Conservation (phyloP, 2,888 invertebrate genomes). For the Sesamia inferens region DNA sequence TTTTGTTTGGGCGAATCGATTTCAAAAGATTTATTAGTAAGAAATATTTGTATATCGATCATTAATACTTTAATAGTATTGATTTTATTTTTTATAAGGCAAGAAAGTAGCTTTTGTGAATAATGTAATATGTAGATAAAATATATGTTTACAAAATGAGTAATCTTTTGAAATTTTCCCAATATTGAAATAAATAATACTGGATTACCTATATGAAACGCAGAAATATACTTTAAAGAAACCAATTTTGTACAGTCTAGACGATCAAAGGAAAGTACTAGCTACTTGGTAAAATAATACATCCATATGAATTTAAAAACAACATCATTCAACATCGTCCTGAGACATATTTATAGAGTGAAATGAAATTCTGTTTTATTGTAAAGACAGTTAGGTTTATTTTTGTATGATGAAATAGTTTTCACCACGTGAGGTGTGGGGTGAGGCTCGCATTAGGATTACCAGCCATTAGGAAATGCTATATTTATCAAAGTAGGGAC, state of each 20-base stretch:
- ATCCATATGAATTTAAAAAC: slow-evolving; percentile 68
- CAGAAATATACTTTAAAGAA: slow-evolving; percentile 15
- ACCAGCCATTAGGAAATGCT: slow-evolving; percentile 15
- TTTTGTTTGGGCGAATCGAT: slow-evolving; percentile 12
- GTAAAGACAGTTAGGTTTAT: slow-evolving; percentile 56
- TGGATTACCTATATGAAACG: slow-evolving; percentile 19
- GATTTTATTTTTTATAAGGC: neutral
- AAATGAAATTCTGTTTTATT: slow-evolving; percentile 69
- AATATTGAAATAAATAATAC: slow-evolving; percentile 26
- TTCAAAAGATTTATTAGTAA: neutral
- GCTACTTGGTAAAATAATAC: slow-evolving; percentile 41
- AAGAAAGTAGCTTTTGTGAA: neutral
- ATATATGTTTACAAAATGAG: neutral
- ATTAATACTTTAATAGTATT: neutral
- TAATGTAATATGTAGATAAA: neutral
- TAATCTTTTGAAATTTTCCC: neutral
- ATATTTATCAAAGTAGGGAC: slow-evolving; percentile 23
- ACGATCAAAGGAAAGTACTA: slow-evolving; percentile 33
- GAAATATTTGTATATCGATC: neutral
- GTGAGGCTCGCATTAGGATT: slow-evolving; percentile 62
- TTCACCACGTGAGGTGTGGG: slow-evolving; percentile 74
- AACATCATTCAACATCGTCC: slow-evolving; percentile 59
- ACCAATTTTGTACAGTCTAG: slow-evolving; percentile 32
- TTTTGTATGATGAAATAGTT: slow-evolving; percentile 81
- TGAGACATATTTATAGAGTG: slow-evolving; percentile 57